Evolutionary conservation across 1,140 invertebrate species (phyloP), one percentile per base, ranked within the genome.

Genomic region (Nymphalis io): DNA sequence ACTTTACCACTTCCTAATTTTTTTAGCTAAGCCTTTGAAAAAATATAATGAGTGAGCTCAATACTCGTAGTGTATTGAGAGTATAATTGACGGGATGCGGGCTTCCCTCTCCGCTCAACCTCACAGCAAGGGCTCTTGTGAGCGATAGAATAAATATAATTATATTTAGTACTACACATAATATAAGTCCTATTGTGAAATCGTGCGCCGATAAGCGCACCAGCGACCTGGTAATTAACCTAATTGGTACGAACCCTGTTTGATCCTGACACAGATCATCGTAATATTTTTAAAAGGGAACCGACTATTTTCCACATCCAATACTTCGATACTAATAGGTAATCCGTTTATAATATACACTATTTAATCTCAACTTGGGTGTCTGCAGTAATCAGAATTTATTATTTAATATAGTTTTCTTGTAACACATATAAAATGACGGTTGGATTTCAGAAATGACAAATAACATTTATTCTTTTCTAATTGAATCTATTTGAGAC

Each of bases 51-150:
- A 15, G 12, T 27, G 27, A 15, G 12, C 10, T 23, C 23, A 23
- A n/a, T 55, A 55, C 20, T 53, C 16, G 44, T 33, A 33, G 10
- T 21, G 6, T 55, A 55, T 55, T 55, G 21, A 55, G 51, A 55
- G 23, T 55, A 55, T 55, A 55, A 55, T 55, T n/a, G 13, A 55
- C 51, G 51, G 51, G 51, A 55, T 55, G 51, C 51, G 51, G 51
- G 51, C 51, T 23, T 55, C 51, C 51, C 23, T 55, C 12, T 12
- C 15, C 3, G 23, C 0, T 21, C 11, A 4, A 13, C 21, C 23
- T 15, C 27, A 8, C 27, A 33, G 3, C 23, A 15, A 55, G 51
- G 20, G 20, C 51, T 55, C 51, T 23, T 15, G 21, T 20, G 48
- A 23, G 21, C 18, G 10, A 27, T 27, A 55, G 21, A 51, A 51